Evolutionary conservation across 2,113 vertebrate species (phyloP).

Genomic region (Otus sunia): DNA sequence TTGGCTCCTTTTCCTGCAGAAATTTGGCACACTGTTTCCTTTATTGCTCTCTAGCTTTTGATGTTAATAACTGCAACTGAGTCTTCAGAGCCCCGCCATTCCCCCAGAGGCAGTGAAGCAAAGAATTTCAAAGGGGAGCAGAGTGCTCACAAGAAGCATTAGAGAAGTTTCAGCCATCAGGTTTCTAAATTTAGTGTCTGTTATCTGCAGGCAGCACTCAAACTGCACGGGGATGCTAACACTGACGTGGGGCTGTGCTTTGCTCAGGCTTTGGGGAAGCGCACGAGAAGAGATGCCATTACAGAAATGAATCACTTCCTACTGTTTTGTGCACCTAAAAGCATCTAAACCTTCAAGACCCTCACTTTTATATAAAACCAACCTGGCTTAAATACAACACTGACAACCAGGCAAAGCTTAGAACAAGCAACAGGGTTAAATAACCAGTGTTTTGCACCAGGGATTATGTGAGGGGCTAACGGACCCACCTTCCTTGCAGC

Average conservation of each 20-base stretch:
- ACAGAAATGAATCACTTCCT: neutral
- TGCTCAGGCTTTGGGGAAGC: neutral
- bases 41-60: neutral
- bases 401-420: neutral
- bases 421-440: neutral
- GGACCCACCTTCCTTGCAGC: neutral
- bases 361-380: neutral
- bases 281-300: accelerated
- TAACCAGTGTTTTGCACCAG: neutral
- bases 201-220: neutral
- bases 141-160: neutral
- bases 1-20: no score
- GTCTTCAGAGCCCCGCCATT: neutral
- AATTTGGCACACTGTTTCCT: neutral
- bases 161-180: no score
- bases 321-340: neutral
- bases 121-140: neutral
- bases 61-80: neutral
- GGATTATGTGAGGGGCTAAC: neutral
- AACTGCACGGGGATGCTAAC: neutral
- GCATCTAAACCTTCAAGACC: neutral
- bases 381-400: neutral
- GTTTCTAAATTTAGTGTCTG: neutral
- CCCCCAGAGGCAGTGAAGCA: neutral
- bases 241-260: accelerated